These are phyloP conservation scores for Mola mola DNA, from an alignment of 2,113 vertebrate species.

Conservation along the genomic window DNA sequence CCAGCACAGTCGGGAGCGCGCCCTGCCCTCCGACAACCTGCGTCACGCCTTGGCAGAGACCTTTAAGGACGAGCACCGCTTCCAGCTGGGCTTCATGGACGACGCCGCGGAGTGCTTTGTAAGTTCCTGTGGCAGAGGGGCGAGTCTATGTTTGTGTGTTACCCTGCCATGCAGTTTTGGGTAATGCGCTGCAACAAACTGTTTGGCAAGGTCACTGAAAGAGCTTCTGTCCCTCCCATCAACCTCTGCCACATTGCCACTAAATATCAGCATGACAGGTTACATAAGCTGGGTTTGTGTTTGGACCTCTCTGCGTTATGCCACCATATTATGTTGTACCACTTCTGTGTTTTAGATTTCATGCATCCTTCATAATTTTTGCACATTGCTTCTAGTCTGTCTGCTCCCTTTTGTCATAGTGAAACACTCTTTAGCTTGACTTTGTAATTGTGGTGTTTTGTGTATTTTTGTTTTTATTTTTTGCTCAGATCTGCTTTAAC, in stretches of 20 bases:
- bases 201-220: slow-evolving; percentile 73
- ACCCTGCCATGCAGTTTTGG: slow-evolving; percentile 21
- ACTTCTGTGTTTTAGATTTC: slow-evolving; percentile 16
- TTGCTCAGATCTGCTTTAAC: too few species aligned
- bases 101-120: slow-evolving; percentile 99
- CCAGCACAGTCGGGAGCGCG: slow-evolving; percentile 94
- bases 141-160: slow-evolving; percentile 36
- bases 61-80: slow-evolving; percentile 97
- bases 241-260: slow-evolving; percentile 53
- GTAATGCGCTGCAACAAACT: slow-evolving; percentile 58
- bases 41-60: slow-evolving; percentile 94
- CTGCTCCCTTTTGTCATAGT: not conserved
- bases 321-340: slow-evolving; percentile 17
- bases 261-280: slow-evolving; percentile 72
- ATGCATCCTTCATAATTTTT: slow-evolving; percentile 13
- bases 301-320: slow-evolving; percentile 35
- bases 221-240: slow-evolving; percentile 66
- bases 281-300: slow-evolving; percentile 57
- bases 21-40: slow-evolving; percentile 94
- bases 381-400: not conserved
- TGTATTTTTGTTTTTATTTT: slow-evolving; percentile 1
- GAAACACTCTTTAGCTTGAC: not conserved
- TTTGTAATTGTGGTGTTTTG: not conserved
- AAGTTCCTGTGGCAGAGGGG: slow-evolving; percentile 75
- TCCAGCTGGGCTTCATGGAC: slow-evolving; percentile 98